Conservation (phyloP, 2,888 invertebrate species). For the Ethmia dodecea region DNA sequence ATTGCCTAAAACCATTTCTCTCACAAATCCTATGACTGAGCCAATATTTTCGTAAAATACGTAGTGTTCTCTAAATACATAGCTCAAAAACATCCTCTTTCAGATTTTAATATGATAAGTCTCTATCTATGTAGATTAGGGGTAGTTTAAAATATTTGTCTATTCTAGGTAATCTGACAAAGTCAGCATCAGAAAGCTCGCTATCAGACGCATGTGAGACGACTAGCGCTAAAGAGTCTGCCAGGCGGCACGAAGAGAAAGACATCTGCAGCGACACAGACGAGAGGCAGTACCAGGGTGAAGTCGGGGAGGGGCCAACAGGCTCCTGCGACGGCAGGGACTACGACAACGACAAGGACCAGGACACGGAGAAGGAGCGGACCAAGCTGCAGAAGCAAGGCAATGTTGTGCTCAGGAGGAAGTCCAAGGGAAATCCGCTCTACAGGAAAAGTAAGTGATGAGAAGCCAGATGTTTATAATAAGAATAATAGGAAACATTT, state of each 20-base stretch:
- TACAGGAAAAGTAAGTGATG: constrained; percentile 81
- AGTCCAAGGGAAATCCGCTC: constrained; percentile 81
- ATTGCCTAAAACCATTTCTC: too few species aligned
- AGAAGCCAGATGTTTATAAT: constrained; percentile 3
- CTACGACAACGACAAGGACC: constrained; percentile 53
- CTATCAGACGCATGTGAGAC: constrained; percentile 85
- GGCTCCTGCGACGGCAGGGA: constrained; percentile 56
- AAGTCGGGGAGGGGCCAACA: constrained; percentile 32
- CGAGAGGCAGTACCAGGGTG: constrained; percentile 34
- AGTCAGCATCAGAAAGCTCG: constrained; percentile 94
- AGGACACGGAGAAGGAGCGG: constrained; percentile 40
- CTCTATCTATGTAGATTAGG: not conserved
- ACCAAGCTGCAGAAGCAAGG: constrained; percentile 62
- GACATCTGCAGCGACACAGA: constrained; percentile 84
- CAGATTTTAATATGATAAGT: not conserved
- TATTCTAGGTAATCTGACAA: constrained; percentile 75
- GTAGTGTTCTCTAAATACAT: too few species aligned
- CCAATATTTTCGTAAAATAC: too few species aligned
- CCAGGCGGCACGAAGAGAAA: constrained; percentile 83
- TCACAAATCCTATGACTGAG: too few species aligned
- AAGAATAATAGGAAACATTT: not conserved
- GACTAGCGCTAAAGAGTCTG: constrained; percentile 83
- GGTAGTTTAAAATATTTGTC: too few species aligned
- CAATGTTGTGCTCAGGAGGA: constrained; percentile 78
- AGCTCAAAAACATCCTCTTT: too few species aligned